Base-by-base conservation (phyloP, 2,888 invertebrate species). In the Sphinx pinastri region DNA sequence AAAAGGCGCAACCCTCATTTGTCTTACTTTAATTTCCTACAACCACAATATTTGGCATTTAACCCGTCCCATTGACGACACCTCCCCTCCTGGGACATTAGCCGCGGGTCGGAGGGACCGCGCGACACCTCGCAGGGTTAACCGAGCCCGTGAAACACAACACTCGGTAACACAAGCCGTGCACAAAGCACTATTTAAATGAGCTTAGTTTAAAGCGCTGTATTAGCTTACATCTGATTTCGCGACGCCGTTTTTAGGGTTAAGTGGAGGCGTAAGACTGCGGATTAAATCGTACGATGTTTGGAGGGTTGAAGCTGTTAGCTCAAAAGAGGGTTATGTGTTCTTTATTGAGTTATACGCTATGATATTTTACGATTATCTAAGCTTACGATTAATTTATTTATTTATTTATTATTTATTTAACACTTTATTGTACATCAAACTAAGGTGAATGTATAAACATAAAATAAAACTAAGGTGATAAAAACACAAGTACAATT, bases 141-240 rank as follows among this genome's bases (percentile, higher is more conserved):
- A 31, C 55, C 31, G 60, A 51, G 38, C 19, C 69, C 77, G 75
- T 75, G 79, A 80, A 80, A 80, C 74, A 71, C 71, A 76, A 80
- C 75, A 79, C 76, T 73, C n/a, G 69, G 84, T 79, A 86, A 82
- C 78, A 76, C 75, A 82, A 85, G 79, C 75, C 81, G 71, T 79
- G 75, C 76, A 85, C 82, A 84, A 85, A 83, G 84, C 74, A 72
- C 74, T 77, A 73, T 80, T 82, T 74, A 78, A 70, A 70, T 70
- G 49, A 57, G 70, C 70, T 70, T 75, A 76, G 54, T 67, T 77
- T 76, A 75, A 74, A 77, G 70, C 72, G 57, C 70, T 75, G 83
- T 79, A 81, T 84, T 84, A 77, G 79, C 81, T 81, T 84, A 76
- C 75, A 71, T 73, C 60, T 63, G 52, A 60, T 54, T 69, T 69